Conservation (phyloP, 2,797 vertebrate genomes). For the Micropoecilia bifurca region DNA sequence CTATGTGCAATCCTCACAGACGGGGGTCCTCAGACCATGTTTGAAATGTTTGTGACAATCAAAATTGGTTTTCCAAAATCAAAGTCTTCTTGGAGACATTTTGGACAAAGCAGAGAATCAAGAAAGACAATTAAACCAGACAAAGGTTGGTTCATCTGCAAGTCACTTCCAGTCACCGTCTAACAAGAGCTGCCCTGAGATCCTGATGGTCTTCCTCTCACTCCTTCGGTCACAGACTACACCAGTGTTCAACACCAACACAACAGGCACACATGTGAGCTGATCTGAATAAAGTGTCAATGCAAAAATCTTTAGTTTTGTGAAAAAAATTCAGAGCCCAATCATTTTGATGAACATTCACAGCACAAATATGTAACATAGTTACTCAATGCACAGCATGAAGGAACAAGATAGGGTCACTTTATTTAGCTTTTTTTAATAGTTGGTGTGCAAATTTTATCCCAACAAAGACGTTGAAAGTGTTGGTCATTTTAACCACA, state of each 20-base stretch:
- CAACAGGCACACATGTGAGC: neutral
- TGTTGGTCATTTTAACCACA: neutral
- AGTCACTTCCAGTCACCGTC: slow-evolving; percentile 58
- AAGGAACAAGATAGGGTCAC: neutral
- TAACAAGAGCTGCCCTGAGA: slow-evolving; percentile 63
- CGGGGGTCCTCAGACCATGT: slow-evolving; percentile 1
- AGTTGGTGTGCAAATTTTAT: neutral
- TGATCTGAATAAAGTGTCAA: neutral
- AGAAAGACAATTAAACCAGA: neutral
- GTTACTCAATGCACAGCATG: neutral
- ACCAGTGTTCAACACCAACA: neutral
- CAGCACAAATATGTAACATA: neutral
- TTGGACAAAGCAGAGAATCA: slow-evolving; percentile 7
- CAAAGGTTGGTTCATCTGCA: slow-evolving; percentile 15
- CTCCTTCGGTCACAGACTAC: slow-evolving; percentile 1
- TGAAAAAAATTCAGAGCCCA: neutral
- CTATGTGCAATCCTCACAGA: slow-evolving; percentile 4
- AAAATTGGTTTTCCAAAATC: neutral
- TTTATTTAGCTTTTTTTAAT: neutral
- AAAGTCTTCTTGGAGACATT: slow-evolving; percentile 2
- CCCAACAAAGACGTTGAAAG: neutral
- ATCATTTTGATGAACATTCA: neutral
- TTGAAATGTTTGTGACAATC: slow-evolving; percentile 3
- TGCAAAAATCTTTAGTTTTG: neutral
- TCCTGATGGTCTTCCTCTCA: slow-evolving; percentile 70